phyloP scores from a whole-genome alignment of 2,113 vertebrate genomes.

The Nettapus auritus region DNA sequence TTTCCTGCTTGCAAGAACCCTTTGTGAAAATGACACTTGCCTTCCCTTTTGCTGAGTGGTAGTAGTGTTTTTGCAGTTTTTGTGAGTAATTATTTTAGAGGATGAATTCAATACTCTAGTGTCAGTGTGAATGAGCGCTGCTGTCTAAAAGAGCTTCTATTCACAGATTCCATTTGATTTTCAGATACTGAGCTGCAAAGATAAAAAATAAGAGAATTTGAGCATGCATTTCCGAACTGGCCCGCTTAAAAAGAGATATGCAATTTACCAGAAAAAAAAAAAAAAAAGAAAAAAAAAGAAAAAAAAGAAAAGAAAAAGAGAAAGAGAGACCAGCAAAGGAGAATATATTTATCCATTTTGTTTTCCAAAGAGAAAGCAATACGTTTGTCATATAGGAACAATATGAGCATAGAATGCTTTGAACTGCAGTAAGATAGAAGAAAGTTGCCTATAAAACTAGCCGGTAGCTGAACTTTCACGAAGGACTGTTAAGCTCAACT shows the following conservation, averaged over 20 bases:
- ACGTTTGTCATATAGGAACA: not conserved
- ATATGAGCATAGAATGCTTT: not conserved
- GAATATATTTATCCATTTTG: not conserved
- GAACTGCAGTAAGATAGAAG: not conserved
- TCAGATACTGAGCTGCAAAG: not conserved
- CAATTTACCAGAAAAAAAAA: not conserved
- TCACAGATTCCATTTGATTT: slow-evolving; percentile 2
- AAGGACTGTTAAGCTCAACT: not conserved
- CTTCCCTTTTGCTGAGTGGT: not conserved
- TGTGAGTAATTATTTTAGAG: not conserved
- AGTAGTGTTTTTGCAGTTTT: not conserved
- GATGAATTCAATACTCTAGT: not conserved
- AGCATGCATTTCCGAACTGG: not conserved
- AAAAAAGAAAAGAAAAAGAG: not conserved
- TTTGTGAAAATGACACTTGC: not conserved
- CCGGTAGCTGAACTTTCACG: not conserved
- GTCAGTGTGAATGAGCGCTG: not conserved
- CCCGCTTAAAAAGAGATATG: not conserved
- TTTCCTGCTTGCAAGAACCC: not conserved
- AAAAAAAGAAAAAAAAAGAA: not conserved
- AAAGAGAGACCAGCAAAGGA: not conserved
- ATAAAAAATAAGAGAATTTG: not conserved
- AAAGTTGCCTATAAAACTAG: not conserved
- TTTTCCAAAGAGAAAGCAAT: not conserved
- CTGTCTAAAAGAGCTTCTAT: not conserved